These are phyloP conservation scores for Agonopterix arenella DNA, from an alignment of 2,888 invertebrate species.

Conservation along the genomic window DNA sequence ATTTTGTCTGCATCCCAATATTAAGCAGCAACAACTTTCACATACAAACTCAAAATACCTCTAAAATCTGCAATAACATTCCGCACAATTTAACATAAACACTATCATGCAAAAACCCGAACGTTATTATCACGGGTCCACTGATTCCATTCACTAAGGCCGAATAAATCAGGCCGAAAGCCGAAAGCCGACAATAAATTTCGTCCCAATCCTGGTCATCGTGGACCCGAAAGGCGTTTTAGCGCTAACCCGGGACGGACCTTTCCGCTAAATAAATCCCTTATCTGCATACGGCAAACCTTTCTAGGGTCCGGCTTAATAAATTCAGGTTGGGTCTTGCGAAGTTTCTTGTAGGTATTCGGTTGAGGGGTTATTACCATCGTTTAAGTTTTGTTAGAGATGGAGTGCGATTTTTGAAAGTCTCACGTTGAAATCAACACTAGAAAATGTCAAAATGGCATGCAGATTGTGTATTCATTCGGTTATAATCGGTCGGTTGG, in stretches of 20 bases:
- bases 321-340: slow-evolving; percentile 74
- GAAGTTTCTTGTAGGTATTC: slow-evolving; percentile 48
- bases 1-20: too few relatives aligned
- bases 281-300: slow-evolving; percentile 78
- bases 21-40: not conserved
- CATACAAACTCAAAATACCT: not conserved
- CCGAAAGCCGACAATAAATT: slow-evolving; percentile 72
- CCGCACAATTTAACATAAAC: slow-evolving; percentile 4
- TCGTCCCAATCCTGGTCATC: slow-evolving; percentile 72
- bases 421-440: too few relatives aligned
- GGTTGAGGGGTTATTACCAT: slow-evolving; percentile 35
- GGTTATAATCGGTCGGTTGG: too few relatives aligned
- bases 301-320: slow-evolving; percentile 76
- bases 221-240: slow-evolving; percentile 66
- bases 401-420: too few relatives aligned
- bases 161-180: slow-evolving; percentile 70
- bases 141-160: slow-evolving; percentile 18
- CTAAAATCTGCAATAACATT: not conserved
- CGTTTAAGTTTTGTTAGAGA: too few relatives aligned
- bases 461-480: too few relatives aligned
- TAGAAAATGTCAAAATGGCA: too few relatives aligned
- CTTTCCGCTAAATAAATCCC: slow-evolving; percentile 78
- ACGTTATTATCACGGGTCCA: slow-evolving; percentile 8
- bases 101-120: slow-evolving; percentile 8
- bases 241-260: slow-evolving; percentile 71